Evolutionary conservation across 2,888 invertebrate species (phyloP), one percentile per base, ranked within the genome.

Genomic region (Limenitis camilla): DNA sequence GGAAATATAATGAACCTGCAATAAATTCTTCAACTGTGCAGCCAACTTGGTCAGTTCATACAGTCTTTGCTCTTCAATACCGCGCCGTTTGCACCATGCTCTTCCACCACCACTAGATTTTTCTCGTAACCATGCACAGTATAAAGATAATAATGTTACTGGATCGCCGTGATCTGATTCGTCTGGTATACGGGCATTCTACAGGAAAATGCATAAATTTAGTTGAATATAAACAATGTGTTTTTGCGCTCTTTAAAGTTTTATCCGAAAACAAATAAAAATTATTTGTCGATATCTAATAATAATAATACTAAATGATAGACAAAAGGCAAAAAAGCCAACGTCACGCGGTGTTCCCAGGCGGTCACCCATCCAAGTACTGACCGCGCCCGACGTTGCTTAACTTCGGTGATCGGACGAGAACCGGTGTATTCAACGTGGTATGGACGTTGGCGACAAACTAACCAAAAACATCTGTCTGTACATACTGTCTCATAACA

Each of bases 151-250:
- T 0, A 98, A 81, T 0, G 96, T 96, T 59, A 99, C 90, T 0
- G 98, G 96, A 76, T 99, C 99, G 0, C 99, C 99, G 72, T 98
- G 97, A 71, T 96, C 95, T 0, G 97, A 97, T 70, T 98, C 96
- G 35, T 98, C 89, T 0, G 91, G 90, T 79, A 92, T 92, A 38
- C 96, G 88, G 0, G 93, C 89, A 39, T 91, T 91, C 91, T 93
- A 19, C 19, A 19, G 19, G 19, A 19, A 19, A 19, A 19, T 19
- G 1, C 1, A 19, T 19, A 19, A 19, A 19, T 19, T 19, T 19
- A 19, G 19, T 19, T 2, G 19, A 19, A 19, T 2, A 2, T 19
- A 19, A 19, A 19, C 19, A 19, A 19, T 19, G 19, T 19, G 19
- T 19, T 19, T 2, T 19, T 19, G 19, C 19, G 19, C 19, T n/a